Conservation (phyloP, 2,797 vertebrate species). For the Lemur catta region DNA sequence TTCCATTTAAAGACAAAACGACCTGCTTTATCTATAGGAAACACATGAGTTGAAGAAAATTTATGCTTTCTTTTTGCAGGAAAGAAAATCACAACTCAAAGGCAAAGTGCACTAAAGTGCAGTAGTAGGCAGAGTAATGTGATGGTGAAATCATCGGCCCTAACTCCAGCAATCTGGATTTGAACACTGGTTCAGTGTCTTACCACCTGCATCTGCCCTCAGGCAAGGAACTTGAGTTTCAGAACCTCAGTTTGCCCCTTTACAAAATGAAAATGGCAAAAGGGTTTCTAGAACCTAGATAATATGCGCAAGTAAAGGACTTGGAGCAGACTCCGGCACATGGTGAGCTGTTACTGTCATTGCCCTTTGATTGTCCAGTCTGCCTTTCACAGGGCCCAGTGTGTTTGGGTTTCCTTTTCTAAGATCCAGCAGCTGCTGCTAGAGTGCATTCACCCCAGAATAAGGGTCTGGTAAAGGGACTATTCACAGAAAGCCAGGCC, state of each 20-base stretch:
- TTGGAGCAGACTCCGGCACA: not conserved
- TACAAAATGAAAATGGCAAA: not conserved
- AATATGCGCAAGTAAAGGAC: not conserved
- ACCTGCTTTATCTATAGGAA: not conserved
- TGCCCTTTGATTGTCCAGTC: not conserved
- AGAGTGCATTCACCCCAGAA: not conserved
- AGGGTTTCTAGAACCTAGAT: not conserved
- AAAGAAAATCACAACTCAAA: not conserved
- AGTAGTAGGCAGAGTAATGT: not conserved
- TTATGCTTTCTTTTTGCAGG: not conserved
- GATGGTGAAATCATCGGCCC: not conserved
- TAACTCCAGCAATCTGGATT: not conserved
- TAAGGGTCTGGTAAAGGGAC: not conserved
- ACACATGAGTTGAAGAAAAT: not conserved
- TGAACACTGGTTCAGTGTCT: not conserved
- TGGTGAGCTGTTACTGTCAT: not conserved
- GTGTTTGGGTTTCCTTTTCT: not conserved
- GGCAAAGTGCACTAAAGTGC: not conserved
- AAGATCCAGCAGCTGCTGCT: not conserved
- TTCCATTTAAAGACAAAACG: not conserved
- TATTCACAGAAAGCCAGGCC: slow-evolving; percentile 42
- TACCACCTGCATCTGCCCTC: not conserved
- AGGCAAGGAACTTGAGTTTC: not conserved
- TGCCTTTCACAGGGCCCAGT: not conserved
- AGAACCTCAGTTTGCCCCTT: not conserved